These are phyloP conservation scores for Pterophyllum scalare DNA, from an alignment of 2,113 vertebrate species.

Conservation along the genomic window DNA sequence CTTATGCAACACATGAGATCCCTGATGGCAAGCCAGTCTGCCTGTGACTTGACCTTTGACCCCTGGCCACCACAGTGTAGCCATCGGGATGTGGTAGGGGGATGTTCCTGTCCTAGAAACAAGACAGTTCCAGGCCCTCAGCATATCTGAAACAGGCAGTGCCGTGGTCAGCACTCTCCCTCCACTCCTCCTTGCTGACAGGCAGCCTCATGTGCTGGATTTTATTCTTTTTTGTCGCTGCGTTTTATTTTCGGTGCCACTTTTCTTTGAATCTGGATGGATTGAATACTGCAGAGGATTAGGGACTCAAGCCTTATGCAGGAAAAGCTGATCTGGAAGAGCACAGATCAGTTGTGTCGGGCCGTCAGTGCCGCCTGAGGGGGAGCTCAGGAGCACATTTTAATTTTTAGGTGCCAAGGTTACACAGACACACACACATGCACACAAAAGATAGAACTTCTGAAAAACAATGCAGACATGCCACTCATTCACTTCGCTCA, in stretches of 20 bases:
- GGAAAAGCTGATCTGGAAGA: conserved; percentile 53
- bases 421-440: conserved; percentile 32
- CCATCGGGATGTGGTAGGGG: conserved; percentile 23
- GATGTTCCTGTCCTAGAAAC: conserved; percentile 8
- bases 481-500: conserved; percentile 31
- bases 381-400: conserved; percentile 67
- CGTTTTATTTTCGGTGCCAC: conserved; percentile 41
- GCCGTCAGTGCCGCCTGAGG: conserved; percentile 60
- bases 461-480: conserved; percentile 28
- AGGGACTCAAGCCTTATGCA: conserved; percentile 72
- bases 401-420: conserved; percentile 78
- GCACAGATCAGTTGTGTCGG: conserved; percentile 46
- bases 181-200: conserved; percentile 45
- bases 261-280: conserved; percentile 42
- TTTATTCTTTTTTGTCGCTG: conserved; percentile 43
- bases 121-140: conserved; percentile 27
- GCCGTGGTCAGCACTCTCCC: conserved; percentile 57
- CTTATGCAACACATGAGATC: conserved; percentile 45
- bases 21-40: conserved; percentile 38
- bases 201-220: conserved; percentile 49
- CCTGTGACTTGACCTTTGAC: conserved; percentile 61
- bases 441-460: conserved; percentile 33
- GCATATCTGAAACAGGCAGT: conserved; percentile 41
- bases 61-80: conserved; percentile 26
- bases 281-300: conserved; percentile 44